Evolutionary conservation across 2,888 invertebrate species (phyloP).

Genomic region (Pterobdella sp.): DNA sequence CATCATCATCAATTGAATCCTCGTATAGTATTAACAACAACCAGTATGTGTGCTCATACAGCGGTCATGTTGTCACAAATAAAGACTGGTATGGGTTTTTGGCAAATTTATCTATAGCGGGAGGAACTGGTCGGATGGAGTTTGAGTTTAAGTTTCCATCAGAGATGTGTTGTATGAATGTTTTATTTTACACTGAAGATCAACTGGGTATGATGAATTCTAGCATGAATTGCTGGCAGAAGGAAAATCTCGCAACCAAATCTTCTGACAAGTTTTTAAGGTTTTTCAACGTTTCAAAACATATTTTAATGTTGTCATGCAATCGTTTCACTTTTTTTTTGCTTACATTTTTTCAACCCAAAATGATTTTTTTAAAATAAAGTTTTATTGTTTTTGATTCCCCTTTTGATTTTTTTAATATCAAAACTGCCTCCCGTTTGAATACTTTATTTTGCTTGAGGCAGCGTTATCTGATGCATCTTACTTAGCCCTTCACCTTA

Average conservation of each 20-base stretch:
- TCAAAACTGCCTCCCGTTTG: too few species aligned
- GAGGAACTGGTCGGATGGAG: constrained; percentile 33
- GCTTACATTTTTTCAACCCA: too few species aligned
- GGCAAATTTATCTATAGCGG: constrained; percentile 35
- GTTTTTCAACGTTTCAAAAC: not conserved
- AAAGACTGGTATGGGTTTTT: constrained; percentile 37
- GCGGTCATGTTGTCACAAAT: constrained; percentile 35
- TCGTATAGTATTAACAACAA: not conserved
- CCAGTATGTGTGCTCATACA: constrained; percentile 33
- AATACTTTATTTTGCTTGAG: too few species aligned
- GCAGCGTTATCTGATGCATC: too few species aligned
- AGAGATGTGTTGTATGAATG: constrained; percentile 37
- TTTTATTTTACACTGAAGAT: constrained; percentile 37
- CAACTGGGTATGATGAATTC: constrained; percentile 34
- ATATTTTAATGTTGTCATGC: not conserved
- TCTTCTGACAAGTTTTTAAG: constrained; percentile 37
- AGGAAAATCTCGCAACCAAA: constrained; percentile 34
- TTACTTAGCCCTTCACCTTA: too few species aligned
- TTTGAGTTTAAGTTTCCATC: constrained; percentile 36
- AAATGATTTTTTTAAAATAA: too few species aligned
- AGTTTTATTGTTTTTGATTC: too few species aligned
- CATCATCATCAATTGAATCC: not conserved
- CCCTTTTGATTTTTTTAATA: too few species aligned
- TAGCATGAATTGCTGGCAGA: constrained; percentile 38
- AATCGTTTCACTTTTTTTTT: too few species aligned